Conservation (phyloP, 2,113 vertebrate species). For the Cochlearius cochlearius region DNA sequence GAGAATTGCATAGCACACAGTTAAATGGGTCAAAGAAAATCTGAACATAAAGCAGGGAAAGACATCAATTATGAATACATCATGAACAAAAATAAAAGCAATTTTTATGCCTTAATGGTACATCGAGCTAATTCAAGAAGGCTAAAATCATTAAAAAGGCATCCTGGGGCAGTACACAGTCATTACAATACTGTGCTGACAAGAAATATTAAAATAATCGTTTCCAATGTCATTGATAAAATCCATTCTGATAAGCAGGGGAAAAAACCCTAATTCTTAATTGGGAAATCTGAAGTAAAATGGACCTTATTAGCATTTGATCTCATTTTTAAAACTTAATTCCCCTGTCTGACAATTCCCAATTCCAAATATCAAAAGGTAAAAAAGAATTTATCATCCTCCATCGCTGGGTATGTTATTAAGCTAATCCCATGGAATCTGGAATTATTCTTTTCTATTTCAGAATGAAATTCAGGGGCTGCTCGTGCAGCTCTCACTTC, state of each 20-base stretch:
- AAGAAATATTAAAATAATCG: conserved; percentile 71
- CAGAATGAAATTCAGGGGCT: neutral
- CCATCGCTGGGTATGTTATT: fast-evolving
- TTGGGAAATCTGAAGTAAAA: neutral
- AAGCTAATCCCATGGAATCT: neutral
- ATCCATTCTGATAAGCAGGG: conserved; percentile 30
- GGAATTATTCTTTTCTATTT: neutral
- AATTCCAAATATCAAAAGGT: neutral
- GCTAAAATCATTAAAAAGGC: conserved; percentile 64
- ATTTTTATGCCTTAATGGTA: conserved; percentile 73
- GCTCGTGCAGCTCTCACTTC: neutral
- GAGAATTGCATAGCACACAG: neutral
- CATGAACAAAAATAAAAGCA: conserved; percentile 74
- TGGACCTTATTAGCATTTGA: neutral
- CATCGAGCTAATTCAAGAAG: conserved; percentile 74
- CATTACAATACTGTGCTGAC: conserved; percentile 38
- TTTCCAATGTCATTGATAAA: conserved; percentile 72
- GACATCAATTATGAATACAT: conserved; percentile 51
- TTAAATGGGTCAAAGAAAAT: conserved; percentile 66
- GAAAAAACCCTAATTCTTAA: neutral
- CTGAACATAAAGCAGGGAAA: conserved; percentile 6
- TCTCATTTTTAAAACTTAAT: neutral
- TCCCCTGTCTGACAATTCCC: neutral
- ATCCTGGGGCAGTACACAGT: conserved; percentile 74
- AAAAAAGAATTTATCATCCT: neutral